A percentile compares a stretch with the other conserved stretches of the same genome.
These are phyloP conservation scores for Caracal caracal DNA, from an alignment of 2,113 vertebrate species.

Conservation along the genomic window DNA sequence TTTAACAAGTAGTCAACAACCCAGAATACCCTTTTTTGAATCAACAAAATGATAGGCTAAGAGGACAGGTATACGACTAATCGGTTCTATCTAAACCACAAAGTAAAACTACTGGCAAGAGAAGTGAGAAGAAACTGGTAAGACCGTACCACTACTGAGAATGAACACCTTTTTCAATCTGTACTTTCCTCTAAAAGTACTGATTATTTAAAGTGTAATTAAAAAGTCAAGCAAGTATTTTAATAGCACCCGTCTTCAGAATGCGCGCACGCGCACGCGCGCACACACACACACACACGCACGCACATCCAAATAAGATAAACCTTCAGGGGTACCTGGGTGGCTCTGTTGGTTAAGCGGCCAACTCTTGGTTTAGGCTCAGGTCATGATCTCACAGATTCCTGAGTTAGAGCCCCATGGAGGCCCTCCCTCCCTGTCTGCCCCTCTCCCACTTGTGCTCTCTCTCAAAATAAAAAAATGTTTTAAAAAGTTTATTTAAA, in stretches of 20 bases:
- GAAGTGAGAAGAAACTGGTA: background rate
- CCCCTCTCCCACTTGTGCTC: no score
- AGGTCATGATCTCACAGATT: no score
- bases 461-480: no score
- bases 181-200: constrained; percentile 36
- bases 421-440: no score
- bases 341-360: no score
- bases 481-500: no score
- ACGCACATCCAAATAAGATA: background rate
- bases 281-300: background rate
- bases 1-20: background rate
- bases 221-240: constrained; percentile 31
- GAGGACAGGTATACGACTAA: background rate
- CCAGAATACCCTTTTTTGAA: background rate
- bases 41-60: background rate
- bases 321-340: background rate
- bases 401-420: no score
- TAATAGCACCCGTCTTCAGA: background rate
- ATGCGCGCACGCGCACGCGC: background rate
- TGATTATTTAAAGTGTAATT: background rate
- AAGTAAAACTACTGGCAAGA: constrained; percentile 21
- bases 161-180: background rate
- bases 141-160: background rate
- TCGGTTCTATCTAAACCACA: background rate
- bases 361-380: no score